Conservation (phyloP, 1,140 invertebrate species). For the Plutomurus gul region DNA sequence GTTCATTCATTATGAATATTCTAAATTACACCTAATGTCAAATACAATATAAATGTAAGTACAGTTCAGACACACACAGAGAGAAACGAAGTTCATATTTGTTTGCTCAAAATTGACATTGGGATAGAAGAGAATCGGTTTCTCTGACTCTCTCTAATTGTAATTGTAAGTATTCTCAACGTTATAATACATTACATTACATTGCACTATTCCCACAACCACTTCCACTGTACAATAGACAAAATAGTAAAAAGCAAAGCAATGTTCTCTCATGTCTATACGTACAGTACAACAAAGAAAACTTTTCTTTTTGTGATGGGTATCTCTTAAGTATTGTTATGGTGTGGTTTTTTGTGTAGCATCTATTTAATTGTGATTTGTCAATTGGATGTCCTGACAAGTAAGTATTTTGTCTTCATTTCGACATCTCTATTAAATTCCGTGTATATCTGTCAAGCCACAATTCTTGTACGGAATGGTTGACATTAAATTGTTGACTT, state of each 20-base stretch:
- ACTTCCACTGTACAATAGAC: no score
- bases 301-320: no score
- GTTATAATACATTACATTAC: background rate
- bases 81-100: background rate
- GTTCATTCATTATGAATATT: conserved; percentile 20
- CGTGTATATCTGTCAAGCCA: no score
- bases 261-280: no score
- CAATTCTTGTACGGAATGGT: no score
- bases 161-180: background rate
- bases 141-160: conserved; percentile 11
- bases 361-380: conserved; percentile 6
- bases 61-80: background rate
- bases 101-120: conserved; percentile 10
- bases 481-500: background rate
- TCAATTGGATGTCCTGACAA: background rate
- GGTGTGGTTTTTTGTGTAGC: background rate
- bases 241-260: no score
- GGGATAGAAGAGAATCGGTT: background rate
- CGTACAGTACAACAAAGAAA: no score
- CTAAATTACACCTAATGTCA: background rate
- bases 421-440: background rate
- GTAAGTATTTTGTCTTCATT: background rate
- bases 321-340: no score
- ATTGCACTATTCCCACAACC: no score
- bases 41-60: background rate